Conservation (phyloP, 2,797 vertebrate species). For the Gymnopithys bicolor region DNA sequence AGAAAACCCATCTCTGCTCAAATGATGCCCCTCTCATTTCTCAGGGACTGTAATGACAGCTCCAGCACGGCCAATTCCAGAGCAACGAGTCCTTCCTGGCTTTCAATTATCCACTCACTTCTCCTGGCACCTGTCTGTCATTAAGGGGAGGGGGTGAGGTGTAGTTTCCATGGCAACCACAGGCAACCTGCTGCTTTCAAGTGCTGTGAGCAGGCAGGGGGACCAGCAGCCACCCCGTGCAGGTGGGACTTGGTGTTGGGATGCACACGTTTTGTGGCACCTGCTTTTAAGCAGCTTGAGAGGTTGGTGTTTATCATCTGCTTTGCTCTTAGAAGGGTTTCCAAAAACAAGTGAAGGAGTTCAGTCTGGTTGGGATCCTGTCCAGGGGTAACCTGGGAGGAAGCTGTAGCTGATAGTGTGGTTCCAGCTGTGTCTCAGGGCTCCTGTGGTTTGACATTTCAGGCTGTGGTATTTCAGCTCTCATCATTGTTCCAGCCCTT, state of each 20-base stretch:
- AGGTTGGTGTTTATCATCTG: background rate
- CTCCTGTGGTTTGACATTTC: background rate
- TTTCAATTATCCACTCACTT: slow-evolving; percentile 9
- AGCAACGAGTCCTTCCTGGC: background rate
- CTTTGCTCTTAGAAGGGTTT: background rate
- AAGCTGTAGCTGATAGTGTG: background rate
- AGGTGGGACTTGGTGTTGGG: background rate
- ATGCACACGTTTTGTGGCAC: background rate
- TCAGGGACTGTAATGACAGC: background rate
- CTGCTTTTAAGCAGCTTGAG: background rate
- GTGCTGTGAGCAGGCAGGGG: background rate
- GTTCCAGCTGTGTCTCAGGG: background rate
- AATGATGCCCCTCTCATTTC: background rate
- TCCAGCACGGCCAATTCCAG: background rate
- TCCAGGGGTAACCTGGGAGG: background rate
- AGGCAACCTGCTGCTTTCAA: slow-evolving; percentile 39
- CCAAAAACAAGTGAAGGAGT: background rate
- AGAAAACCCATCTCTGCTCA: background rate
- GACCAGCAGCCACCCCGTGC: background rate
- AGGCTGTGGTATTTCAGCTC: background rate
- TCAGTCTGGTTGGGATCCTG: background rate
- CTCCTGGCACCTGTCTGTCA: slow-evolving; percentile 63
- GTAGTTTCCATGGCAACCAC: slow-evolving; percentile 63
- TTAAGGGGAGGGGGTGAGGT: slow-evolving; percentile 19
- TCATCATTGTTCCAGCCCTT: background rate